phyloP scores from a whole-genome alignment of 2,888 invertebrate species.

The Herminia tarsipennalis region DNA sequence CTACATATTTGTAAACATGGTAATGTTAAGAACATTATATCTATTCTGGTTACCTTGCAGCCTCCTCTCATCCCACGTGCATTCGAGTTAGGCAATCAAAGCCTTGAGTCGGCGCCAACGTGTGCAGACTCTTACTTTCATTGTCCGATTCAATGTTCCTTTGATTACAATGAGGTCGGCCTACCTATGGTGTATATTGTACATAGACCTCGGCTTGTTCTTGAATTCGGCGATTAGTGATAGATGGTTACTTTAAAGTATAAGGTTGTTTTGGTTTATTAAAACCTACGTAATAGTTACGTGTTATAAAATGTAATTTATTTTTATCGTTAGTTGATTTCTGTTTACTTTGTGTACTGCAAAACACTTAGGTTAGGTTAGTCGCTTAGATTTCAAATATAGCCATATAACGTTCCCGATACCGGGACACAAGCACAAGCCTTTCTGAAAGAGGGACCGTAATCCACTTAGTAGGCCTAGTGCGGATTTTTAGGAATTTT shows the following conservation, averaged over 20 bases:
- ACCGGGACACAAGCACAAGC: too few relatives aligned
- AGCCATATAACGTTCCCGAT: too few relatives aligned
- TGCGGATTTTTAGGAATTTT: too few relatives aligned
- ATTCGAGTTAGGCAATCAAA: slow-evolving; percentile 65
- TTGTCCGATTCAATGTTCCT: slow-evolving; percentile 68
- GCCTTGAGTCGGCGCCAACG: slow-evolving; percentile 75
- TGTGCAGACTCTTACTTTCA: slow-evolving; percentile 72
- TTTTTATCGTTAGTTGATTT: too few relatives aligned
- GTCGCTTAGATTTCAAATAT: too few relatives aligned
- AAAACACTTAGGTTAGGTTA: too few relatives aligned
- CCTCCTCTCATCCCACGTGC: slow-evolving; percentile 74
- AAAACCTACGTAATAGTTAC: too few relatives aligned
- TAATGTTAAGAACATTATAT: slow-evolving; percentile 45
- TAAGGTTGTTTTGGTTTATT: too few relatives aligned
- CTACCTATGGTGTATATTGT: slow-evolving; percentile 40
- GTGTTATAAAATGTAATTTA: too few relatives aligned
- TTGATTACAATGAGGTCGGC: slow-evolving; percentile 67
- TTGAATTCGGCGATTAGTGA: neutral
- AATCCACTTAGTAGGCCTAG: too few relatives aligned
- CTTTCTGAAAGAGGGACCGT: too few relatives aligned
- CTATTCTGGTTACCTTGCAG: slow-evolving; percentile 51
- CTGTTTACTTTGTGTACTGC: too few relatives aligned
- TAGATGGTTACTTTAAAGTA: neutral
- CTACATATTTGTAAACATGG: slow-evolving; percentile 14
- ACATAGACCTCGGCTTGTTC: slow-evolving; percentile 13